phyloP scores from a whole-genome alignment of 64 coral and sea anemone genomes.

The Actinia tenebrosa region DNA sequence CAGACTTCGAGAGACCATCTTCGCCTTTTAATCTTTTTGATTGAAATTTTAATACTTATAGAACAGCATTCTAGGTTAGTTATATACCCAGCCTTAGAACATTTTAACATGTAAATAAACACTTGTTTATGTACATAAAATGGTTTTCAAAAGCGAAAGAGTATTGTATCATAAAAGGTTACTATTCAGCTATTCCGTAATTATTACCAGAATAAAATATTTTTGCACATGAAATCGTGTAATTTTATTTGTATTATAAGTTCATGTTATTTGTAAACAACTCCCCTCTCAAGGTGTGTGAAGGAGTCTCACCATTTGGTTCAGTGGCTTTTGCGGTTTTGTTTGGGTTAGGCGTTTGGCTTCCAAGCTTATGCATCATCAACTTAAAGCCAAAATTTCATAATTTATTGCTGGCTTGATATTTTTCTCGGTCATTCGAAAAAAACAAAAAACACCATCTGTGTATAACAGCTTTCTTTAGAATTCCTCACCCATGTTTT shows the following conservation, averaged over 20 bases:
- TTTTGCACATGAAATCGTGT: background rate
- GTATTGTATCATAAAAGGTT: conserved; percentile 3
- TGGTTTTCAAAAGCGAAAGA: background rate
- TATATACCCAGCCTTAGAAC: background rate
- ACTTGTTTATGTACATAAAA: conserved; percentile 1
- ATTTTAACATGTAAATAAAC: background rate
- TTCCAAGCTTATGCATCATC: conserved; percentile 1
- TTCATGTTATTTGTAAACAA: background rate
- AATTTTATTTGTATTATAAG: background rate
- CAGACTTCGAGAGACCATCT: background rate
- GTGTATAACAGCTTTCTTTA: background rate
- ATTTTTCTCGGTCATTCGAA: background rate
- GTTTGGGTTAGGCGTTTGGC: background rate
- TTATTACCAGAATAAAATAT: background rate
- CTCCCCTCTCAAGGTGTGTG: background rate
- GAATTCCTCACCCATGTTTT: background rate
- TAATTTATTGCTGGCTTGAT: background rate
- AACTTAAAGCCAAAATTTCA: background rate
- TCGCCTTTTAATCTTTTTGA: background rate
- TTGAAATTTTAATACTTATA: background rate
- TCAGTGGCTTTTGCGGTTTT: background rate
- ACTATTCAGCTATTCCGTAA: background rate
- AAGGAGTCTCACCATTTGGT: background rate
- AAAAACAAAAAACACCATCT: background rate
- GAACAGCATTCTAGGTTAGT: background rate